Base-by-base conservation (phyloP, 2,888 invertebrate species). In the Mystacides longicornis region DNA sequence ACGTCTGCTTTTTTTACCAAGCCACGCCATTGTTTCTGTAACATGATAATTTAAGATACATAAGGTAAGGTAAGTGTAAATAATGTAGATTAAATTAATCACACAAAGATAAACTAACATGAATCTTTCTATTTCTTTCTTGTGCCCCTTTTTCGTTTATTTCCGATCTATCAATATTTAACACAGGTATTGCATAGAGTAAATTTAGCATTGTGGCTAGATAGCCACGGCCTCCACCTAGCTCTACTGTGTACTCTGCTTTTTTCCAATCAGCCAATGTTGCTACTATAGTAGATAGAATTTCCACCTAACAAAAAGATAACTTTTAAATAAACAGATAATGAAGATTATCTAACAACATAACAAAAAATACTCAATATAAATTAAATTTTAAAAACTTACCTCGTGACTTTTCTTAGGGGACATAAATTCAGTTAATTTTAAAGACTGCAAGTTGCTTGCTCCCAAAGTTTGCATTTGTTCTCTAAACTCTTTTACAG, bases 141-240 rank as follows among this genome's bases (percentile, higher is more conserved):
- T 79, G 72, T 5, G 91, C 88, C 57, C 87, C 83, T 54, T 78
- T 71, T 0, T 85, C 82, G 59, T 90, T 91, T 0, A 69, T 67
- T 9, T 72, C 67, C 19, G 86, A 85, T 7, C 87, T 86, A 71
- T 95, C 95, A 0, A 95, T 78, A 0, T 92, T 92, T 14, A 95
- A 73, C 21, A 93, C 88, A 37, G 83, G 83, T 54, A 89, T 71
- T 22, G 76, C 69, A 68, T 89, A 82, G 57, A 85, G 81, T 3
- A 89, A 74, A 0, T 87, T 81, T 49, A 95, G 68, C 11, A 86
- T 80, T 0, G 86, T 84, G 43, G 89, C 87, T 33, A 94, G 73
- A 69, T 93, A 90, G 0, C 93, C 95, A 67, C 90, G 87, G 0
- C 95, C 95, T 65, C 93, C 93, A 0, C 95, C 95, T 43, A 91